These are phyloP conservation scores for Eptatretus atami DNA, from an alignment of 2,797 vertebrate genomes.

Conservation along the genomic window DNA sequence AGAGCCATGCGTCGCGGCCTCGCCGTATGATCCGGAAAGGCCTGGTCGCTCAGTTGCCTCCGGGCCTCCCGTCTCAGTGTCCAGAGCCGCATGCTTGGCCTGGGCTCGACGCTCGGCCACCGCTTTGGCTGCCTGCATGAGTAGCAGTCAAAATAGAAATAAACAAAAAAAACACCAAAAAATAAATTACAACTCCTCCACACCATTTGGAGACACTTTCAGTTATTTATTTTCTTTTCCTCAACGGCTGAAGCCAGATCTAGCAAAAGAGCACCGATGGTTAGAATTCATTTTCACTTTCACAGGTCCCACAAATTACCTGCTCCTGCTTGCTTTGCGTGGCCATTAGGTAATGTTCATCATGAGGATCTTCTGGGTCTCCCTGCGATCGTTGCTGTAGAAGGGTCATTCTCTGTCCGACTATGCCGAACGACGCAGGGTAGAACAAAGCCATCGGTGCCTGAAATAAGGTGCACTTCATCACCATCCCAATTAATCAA, in stretches of 20 bases:
- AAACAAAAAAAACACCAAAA: too few species aligned
- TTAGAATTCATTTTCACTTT: background rate
- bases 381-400: constrained; percentile 64
- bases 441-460: constrained; percentile 92
- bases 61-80: constrained; percentile 35
- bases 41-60: constrained; percentile 27
- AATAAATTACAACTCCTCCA: too few species aligned
- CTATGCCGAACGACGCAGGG: constrained; percentile 69
- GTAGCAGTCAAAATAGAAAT: too few species aligned
- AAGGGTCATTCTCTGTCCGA: constrained; percentile 77
- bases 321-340: constrained; percentile 96
- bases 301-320: constrained; percentile 17
- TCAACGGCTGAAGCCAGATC: too few species aligned
- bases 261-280: too few species aligned
- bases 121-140: constrained; percentile 44
- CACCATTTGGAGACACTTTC: too few species aligned
- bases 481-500: too few species aligned
- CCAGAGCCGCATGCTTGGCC: constrained; percentile 33
- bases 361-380: constrained; percentile 64
- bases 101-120: constrained; percentile 40
- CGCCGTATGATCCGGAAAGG: constrained; percentile 31
- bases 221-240: too few species aligned
- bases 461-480: constrained; percentile 14
- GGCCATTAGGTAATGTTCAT: constrained; percentile 66
- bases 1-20: constrained; percentile 32